Conservation (phyloP, 2,113 vertebrate genomes). For the Xenus cinereus region DNA sequence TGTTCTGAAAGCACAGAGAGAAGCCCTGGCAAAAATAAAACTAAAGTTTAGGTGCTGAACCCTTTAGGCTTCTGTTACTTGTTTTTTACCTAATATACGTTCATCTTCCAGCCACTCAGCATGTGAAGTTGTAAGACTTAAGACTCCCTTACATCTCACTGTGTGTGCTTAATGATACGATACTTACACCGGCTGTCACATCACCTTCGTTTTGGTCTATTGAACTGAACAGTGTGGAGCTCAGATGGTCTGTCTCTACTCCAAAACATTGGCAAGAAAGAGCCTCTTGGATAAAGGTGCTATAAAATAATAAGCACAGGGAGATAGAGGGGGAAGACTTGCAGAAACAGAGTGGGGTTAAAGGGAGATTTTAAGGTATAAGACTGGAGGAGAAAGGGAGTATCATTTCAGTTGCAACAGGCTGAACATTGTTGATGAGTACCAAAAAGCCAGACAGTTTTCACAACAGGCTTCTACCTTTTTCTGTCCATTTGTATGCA, state of each 20-base stretch:
- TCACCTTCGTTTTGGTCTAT: not conserved
- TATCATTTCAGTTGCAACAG: not conserved
- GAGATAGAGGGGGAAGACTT: not conserved
- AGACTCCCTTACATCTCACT: not conserved
- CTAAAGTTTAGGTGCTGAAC: not conserved
- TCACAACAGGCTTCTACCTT: constrained; percentile 17
- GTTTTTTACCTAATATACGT: not conserved
- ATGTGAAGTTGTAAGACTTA: not conserved
- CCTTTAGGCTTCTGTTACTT: not conserved
- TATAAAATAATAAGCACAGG: not conserved
- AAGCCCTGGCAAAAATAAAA: not conserved
- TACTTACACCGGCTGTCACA: not conserved
- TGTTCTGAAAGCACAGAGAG: not conserved
- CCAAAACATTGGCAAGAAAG: not conserved
- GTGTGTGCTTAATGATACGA: not conserved
- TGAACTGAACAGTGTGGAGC: not conserved
- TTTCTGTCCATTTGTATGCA: constrained; percentile 53
- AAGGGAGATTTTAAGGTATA: not conserved
- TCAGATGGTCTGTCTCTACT: not conserved
- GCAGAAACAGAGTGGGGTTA: not conserved
- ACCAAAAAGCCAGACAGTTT: not conserved
- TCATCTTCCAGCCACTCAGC: not conserved
- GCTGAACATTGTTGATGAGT: not conserved
- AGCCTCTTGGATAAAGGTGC: not conserved
- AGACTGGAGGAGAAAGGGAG: not conserved